Percentiles rank a stretch among this genome's conserved stretches.
Conservation (phyloP, 2,797 vertebrate species). For the Phrynocephalus guinanensis region DNA sequence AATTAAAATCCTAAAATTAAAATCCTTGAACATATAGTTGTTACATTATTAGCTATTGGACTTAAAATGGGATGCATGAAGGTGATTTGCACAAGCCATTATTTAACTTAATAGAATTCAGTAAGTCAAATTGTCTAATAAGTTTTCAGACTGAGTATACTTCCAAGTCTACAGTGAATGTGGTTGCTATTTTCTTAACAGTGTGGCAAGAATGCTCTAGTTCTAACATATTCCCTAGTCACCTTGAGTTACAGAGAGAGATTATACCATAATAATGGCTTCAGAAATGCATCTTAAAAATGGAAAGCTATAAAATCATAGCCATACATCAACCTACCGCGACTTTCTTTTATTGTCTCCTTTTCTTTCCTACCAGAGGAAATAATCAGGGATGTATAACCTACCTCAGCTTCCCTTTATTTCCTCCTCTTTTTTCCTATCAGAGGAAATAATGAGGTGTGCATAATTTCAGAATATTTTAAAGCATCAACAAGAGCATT, state of each 20-base stretch:
- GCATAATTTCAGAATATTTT: constrained; percentile 40
- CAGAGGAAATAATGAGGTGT: neutral
- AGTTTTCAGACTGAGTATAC: constrained; percentile 45
- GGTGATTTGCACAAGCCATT: constrained; percentile 45
- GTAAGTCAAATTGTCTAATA: constrained; percentile 47
- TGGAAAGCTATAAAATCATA: constrained; percentile 25
- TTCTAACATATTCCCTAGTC: constrained; percentile 58
- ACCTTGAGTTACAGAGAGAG: constrained; percentile 59
- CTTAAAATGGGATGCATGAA: constrained; percentile 40
- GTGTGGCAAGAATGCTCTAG: constrained; percentile 23
- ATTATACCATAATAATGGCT: constrained; percentile 40
- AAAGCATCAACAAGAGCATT: constrained; percentile 34
- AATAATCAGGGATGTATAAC: neutral
- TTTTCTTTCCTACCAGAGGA: constrained; percentile 25
- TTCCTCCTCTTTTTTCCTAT: constrained; percentile 31
- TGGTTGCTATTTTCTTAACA: constrained; percentile 17
- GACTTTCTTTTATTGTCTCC: constrained; percentile 32
- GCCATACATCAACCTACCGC: constrained; percentile 27
- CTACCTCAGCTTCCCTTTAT: constrained; percentile 35
- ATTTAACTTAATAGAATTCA: constrained; percentile 49
- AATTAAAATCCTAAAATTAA: no score
- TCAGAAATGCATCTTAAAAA: constrained; percentile 38
- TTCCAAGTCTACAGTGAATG: constrained; percentile 37
- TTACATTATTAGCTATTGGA: constrained; percentile 22
- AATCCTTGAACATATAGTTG: neutral